Evolutionary conservation across 2,797 vertebrate genomes (phyloP), one percentile per base, ranked within the genome.

Genomic region (Capromys pilorides): DNA sequence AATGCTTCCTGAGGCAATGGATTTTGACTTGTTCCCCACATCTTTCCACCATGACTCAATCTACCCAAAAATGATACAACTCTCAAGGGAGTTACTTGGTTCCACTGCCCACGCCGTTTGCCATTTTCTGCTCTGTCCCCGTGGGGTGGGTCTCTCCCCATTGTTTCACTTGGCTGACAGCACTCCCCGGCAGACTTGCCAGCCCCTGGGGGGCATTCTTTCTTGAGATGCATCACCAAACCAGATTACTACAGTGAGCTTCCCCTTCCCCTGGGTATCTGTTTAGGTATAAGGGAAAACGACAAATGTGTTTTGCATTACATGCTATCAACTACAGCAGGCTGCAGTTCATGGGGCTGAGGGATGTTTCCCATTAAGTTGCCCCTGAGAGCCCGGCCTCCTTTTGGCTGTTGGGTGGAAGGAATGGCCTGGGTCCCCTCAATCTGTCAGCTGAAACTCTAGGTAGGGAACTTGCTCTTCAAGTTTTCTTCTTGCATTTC

Each of bases 41-140:
- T 96, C 73, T 49, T 96, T 92, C 94, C 92, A 71, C 95, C 81
- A 85, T 98, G 97, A 98, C 98, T 98, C 97, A 97, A 95, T 97
- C 92, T 94, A 78, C 97, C 97, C 96, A 94, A 93, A 96, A 96
- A 97, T 96, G 97, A 97, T 97, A 97, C 89, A 97, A 97, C 97
- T 96, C 98, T 96, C 96, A n/a, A 94, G 97, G 98, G 98, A 97
- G 95, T 96, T 88, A 59, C 97, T 96, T 93, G 90, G 81, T 95
- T 98, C 95, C 82, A 51, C 78, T 88, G 96, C 97, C 90, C 71
- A 75, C 95, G 94, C 90, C 59, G 77, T 78, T 93, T 26, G 94
- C 96, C 86, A 21, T 89, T 93, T 95, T 97, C 97, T 96, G 95
- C 92, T 87, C 93, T 85, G 92, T 95, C 97, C 98, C 96, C 45